Evolutionary conservation across 1,140 invertebrate genomes (phyloP).

Genomic region (Dreissena polymorpha): DNA sequence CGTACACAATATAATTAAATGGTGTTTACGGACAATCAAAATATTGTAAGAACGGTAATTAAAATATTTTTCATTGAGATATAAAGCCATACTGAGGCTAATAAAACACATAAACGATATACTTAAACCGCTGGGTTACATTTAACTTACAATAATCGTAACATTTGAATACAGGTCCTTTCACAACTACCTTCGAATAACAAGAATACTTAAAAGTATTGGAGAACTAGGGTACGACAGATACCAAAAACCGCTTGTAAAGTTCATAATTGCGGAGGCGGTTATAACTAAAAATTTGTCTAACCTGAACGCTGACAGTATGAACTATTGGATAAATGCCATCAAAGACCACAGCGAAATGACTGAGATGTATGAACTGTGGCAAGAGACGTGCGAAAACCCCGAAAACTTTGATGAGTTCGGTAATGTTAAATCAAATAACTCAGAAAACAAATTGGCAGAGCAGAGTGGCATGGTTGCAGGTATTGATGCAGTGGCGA

Average conservation of each 20-base stretch:
- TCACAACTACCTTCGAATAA: conserved; percentile 35
- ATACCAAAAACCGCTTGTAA: conserved; percentile 4
- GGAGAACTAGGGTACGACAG: conserved; percentile 25
- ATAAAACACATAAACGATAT: too few relatives aligned
- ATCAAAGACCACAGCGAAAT: conserved; percentile 11
- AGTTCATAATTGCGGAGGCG: conserved; percentile 10
- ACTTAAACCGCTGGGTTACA: not conserved
- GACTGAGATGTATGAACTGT: not conserved
- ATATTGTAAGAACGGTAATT: too few relatives aligned
- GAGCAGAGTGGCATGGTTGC: too few relatives aligned
- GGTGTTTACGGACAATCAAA: not conserved
- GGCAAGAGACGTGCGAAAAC: conserved; percentile 2
- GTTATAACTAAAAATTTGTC: not conserved
- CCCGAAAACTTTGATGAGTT: not conserved
- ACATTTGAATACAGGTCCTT: conserved; percentile 25
- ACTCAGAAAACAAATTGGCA: too few relatives aligned
- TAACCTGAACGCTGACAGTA: not conserved
- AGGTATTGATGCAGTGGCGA: too few relatives aligned
- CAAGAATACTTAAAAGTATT: conserved; percentile 25
- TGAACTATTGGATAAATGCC: conserved; percentile 11
- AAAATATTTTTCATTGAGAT: too few relatives aligned
- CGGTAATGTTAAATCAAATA: not conserved
- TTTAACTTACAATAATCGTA: not conserved
- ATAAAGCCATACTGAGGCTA: too few relatives aligned
- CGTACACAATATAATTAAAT: not conserved